These are phyloP conservation scores for Zootermopsis nevadensis DNA, from an alignment of 2,888 invertebrate genomes.

Conservation along the genomic window DNA sequence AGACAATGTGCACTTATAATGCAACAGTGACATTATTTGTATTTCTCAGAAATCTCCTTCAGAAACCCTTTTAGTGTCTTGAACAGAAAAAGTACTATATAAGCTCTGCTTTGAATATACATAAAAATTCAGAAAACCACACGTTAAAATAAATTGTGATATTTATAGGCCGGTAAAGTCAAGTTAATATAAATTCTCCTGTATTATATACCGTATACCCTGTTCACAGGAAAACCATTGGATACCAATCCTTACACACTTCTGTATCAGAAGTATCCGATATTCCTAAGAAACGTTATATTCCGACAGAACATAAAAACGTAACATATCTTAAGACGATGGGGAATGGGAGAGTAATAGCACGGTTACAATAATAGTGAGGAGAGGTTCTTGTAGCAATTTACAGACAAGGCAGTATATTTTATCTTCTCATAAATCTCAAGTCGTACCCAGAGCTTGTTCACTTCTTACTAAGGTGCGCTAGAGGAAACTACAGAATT, in stretches of 20 bases:
- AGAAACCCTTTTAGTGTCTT: neutral
- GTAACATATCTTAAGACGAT: neutral
- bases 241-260: slow-evolving; percentile 8
- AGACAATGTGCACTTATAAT: neutral
- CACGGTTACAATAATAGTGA: neutral
- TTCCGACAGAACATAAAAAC: slow-evolving; percentile 10
- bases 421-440: neutral
- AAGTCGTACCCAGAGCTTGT: neutral
- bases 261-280: slow-evolving; percentile 7
- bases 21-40: neutral
- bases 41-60: neutral
- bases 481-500: neutral
- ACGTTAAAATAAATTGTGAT: slow-evolving; percentile 1
- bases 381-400: slow-evolving; percentile 7
- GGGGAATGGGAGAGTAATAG: neutral
- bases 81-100: neutral
- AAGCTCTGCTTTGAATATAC: neutral
- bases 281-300: neutral
- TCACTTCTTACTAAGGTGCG: neutral
- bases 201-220: neutral
- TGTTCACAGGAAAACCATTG: neutral
- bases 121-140: neutral
- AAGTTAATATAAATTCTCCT: slow-evolving; percentile 9
- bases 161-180: neutral
- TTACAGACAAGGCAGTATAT: slow-evolving; percentile 15